Evolutionary conservation across 2,797 vertebrate species (phyloP).

Genomic region (Xenentodon cancila): DNA sequence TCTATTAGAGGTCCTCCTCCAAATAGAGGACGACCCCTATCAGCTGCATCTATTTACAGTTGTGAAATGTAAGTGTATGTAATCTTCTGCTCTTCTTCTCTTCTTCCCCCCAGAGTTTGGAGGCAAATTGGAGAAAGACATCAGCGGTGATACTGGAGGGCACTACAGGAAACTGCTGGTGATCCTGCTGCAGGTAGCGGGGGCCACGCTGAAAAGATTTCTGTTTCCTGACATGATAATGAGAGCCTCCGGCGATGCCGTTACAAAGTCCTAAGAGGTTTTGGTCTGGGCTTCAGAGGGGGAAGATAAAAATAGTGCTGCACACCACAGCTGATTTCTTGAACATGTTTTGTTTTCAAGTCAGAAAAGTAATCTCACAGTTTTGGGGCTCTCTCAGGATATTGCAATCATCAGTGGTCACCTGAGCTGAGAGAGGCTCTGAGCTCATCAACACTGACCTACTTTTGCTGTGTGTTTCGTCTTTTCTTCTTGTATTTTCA

Average conservation of each 20-base stretch:
- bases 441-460: conserved; percentile 42
- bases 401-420: conserved; percentile 36
- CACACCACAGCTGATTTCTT: neutral
- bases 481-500: conserved; percentile 18
- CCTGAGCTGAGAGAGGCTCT: conserved; percentile 14
- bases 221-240: conserved; percentile 60
- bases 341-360: conserved; percentile 21
- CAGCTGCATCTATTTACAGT: conserved; percentile 41
- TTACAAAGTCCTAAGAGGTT: conserved; percentile 66
- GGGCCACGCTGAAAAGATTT: conserved; percentile 39
- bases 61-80: conserved; percentile 42
- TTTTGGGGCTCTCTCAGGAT: conserved; percentile 8
- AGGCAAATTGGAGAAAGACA: conserved; percentile 89
- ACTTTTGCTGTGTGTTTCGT: conserved; percentile 35
- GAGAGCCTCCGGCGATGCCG: conserved; percentile 55
- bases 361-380: conserved; percentile 39
- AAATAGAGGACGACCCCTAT: conserved; percentile 22
- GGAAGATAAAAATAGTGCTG: conserved; percentile 54
- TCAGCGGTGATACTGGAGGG: conserved; percentile 91
- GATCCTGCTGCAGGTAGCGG: conserved; percentile 91
- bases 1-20: conserved; percentile 29
- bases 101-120: conserved; percentile 87
- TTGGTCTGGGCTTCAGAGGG: conserved; percentile 20
- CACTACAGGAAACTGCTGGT: conserved; percentile 91
- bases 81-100: conserved; percentile 47